These are phyloP conservation scores for Cancer borealis DNA, from an alignment of 2,888 invertebrate genomes.

Conservation along the genomic window DNA sequence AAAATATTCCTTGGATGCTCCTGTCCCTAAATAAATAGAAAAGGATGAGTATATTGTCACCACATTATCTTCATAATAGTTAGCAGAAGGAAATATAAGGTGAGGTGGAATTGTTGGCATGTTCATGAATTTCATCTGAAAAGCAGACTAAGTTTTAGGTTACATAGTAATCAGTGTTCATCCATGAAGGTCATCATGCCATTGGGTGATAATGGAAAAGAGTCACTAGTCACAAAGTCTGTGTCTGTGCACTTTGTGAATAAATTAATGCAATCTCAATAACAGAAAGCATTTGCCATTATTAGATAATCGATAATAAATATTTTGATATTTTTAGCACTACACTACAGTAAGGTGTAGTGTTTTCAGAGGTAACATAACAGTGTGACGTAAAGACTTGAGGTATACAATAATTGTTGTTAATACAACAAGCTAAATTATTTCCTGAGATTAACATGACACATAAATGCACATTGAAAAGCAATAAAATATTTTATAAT, in stretches of 20 bases:
- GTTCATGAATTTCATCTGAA: background rate
- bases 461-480: background rate
- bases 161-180: background rate
- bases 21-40: background rate
- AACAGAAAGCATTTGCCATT: background rate
- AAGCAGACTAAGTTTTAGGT: background rate
- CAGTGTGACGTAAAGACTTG: background rate
- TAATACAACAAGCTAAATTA: background rate
- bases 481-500: background rate
- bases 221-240: background rate
- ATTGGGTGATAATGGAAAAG: background rate
- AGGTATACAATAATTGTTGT: background rate
- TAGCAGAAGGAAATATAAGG: background rate
- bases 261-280: background rate
- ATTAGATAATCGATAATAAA: background rate
- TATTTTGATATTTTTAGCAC: background rate
- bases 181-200: background rate
- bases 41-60: background rate
- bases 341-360: background rate
- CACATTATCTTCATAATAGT: background rate
- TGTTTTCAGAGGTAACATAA: background rate
- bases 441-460: conserved; percentile 7
- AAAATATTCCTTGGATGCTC: background rate
- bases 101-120: background rate
- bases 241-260: background rate